Base-by-base conservation (phyloP, 2,113 vertebrate genomes). In the Atlantisia rogersi region DNA sequence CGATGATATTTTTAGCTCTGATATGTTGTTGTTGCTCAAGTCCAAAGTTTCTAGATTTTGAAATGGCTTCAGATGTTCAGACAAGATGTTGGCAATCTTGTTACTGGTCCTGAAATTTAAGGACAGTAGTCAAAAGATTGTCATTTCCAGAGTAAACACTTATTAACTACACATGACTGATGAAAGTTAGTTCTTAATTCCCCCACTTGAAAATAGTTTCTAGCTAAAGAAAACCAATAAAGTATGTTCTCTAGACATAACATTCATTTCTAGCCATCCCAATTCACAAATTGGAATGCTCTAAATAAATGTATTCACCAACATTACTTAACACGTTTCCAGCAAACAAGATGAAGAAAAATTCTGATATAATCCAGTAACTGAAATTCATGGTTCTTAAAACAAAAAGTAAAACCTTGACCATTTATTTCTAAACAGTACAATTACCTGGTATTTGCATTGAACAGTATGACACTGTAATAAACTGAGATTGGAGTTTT, bases 21-120 rank as follows among this genome's bases (percentile, higher is more conserved):
- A 98, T 65, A 99, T 98, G 90, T 98, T 98, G 96, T 99, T 99
- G 96, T 97, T 98, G 97, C 99, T 99, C 89, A 99, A 98, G 97
- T 99, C 99, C 92, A 99, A 98, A 42, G 98, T 99, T 98, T 99
- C 99, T 90, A 99, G 97, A 42, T 97, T 97, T 24, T 97, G 95
- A 97, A 99, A 98, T 1, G 97, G 97, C 94, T 97, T 95, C 92
- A 99, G 97, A 91, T 98, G 98, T 90, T 99, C 99, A 60, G 96
- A 95, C 5, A 98, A 86, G 91, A 99, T 95, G 86, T 92, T 97
- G 65, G 82, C 67, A 96, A 99, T 99, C 97, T 97, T 99, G 98
- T 99, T 99, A 97, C 98, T 98, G 86, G 99, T 98, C 98, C 99
- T 99, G 96, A 97, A 99, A 99, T 98, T 82, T 89, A 94, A 96